Evolutionary conservation across 2,888 invertebrate genomes (phyloP).

Genomic region (Drosophila barbarae): DNA sequence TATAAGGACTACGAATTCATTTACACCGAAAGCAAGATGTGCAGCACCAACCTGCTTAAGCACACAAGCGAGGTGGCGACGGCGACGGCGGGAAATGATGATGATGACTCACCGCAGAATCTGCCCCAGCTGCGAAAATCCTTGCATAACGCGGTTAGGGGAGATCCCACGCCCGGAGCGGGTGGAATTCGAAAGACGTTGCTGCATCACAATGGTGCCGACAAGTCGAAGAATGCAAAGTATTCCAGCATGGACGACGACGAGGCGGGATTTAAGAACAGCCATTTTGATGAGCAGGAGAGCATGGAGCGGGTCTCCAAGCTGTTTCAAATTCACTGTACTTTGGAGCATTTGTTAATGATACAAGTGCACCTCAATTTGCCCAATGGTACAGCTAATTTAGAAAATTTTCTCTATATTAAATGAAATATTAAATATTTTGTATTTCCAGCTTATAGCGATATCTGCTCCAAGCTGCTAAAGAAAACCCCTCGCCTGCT

Average conservation of each 20-base stretch:
- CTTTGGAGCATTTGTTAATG: slow-evolving; percentile 77
- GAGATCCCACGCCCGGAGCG: slow-evolving; percentile 43
- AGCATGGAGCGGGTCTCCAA: slow-evolving; percentile 71
- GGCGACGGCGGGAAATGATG: neutral
- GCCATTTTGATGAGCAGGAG: slow-evolving; percentile 72
- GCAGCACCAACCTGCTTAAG: slow-evolving; percentile 70
- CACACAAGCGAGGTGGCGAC: slow-evolving; percentile 19
- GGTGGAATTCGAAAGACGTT: slow-evolving; percentile 71
- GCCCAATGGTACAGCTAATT: slow-evolving; percentile 61
- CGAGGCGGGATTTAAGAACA: slow-evolving; percentile 76
- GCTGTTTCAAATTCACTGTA: slow-evolving; percentile 77
- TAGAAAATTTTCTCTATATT: neutral
- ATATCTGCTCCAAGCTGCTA: slow-evolving; percentile 75
- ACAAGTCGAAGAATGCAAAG: slow-evolving; percentile 40
- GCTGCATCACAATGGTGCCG: slow-evolving; percentile 65
- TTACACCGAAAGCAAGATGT: slow-evolving; percentile 78
- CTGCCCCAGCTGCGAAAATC: slow-evolving; percentile 77
- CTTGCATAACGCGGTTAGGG: slow-evolving; percentile 72
- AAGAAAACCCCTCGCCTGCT: slow-evolving; percentile 61
- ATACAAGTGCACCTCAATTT: slow-evolving; percentile 78
- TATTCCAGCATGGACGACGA: slow-evolving; percentile 54
- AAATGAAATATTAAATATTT: neutral
- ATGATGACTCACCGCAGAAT: slow-evolving; percentile 36
- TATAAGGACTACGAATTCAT: slow-evolving; percentile 79
- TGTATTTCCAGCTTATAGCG: slow-evolving; percentile 64